Conservation (phyloP, 1,140 invertebrate species). For the Cepaea nemoralis region DNA sequence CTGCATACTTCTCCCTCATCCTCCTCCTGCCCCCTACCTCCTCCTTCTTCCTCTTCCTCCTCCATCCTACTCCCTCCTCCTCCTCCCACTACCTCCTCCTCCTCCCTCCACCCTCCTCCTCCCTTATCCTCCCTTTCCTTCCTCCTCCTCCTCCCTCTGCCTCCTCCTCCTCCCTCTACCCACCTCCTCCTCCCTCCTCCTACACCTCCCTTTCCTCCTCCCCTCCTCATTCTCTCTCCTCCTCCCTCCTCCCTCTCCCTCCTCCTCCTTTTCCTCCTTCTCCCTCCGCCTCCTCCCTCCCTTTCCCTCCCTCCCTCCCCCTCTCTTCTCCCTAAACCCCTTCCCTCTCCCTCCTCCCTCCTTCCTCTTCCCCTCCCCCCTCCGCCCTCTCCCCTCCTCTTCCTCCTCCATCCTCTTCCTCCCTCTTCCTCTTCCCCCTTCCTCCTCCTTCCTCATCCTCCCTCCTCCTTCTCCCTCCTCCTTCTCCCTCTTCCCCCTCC, state of each 20-base stretch:
- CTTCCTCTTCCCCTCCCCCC: neutral
- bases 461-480: slow-evolving; percentile 32
- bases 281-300: slow-evolving; percentile 8
- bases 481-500: neutral
- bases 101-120: slow-evolving; percentile 28
- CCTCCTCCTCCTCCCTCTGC: neutral
- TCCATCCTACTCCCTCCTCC: neutral
- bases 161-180: neutral
- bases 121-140: neutral
- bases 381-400: neutral
- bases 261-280: slow-evolving; percentile 27
- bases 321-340: slow-evolving; percentile 17
- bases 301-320: slow-evolving; percentile 29
- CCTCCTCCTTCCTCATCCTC: neutral
- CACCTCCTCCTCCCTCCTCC: neutral
- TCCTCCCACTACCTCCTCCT: neutral
- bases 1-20: no score
- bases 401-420: neutral
- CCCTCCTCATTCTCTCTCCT: no score
- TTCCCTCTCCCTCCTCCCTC: neutral
- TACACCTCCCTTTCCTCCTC: neutral
- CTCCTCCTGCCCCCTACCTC: neutral
- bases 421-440: neutral
- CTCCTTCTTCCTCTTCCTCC: neutral
- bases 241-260: neutral